phyloP scores from a whole-genome alignment of 2,797 vertebrate species.

The Anas flavirostris region DNA sequence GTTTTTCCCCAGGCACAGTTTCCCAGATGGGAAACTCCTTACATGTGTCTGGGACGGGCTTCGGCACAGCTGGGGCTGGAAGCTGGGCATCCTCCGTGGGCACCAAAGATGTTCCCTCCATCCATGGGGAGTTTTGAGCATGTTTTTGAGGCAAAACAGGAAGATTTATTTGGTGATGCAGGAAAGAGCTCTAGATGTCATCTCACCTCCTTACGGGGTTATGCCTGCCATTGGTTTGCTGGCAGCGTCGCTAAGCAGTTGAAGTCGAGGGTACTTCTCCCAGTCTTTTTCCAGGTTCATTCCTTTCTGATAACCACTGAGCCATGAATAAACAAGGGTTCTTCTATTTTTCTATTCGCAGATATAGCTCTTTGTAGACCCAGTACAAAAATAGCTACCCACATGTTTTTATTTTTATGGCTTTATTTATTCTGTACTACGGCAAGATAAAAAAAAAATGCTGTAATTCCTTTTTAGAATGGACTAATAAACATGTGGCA shows the following conservation, averaged over 20 bases:
- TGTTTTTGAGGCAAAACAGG: background rate
- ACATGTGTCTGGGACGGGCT: accelerated
- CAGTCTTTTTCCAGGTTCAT: conserved; percentile 29
- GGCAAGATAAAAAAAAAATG: conserved; percentile 19
- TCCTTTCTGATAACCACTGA: conserved; percentile 68
- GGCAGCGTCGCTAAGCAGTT: background rate
- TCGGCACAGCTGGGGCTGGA: accelerated
- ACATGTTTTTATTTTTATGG: conserved; percentile 63
- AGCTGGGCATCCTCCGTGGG: too few species aligned
- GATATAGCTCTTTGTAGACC: conserved; percentile 40
- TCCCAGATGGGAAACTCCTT: background rate
- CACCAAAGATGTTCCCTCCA: background rate
- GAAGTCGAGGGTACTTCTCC: background rate
- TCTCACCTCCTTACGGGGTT: accelerated
- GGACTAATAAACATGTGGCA: conserved; percentile 63
- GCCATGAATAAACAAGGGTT: conserved; percentile 60
- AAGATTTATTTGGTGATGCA: background rate
- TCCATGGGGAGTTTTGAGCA: background rate
- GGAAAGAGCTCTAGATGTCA: background rate
- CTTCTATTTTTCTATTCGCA: conserved; percentile 67
- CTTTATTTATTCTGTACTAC: conserved; percentile 65
- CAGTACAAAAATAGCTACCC: conserved; percentile 36
- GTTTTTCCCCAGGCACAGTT: accelerated
- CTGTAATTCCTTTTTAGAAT: conserved; percentile 14
- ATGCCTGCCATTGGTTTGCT: background rate